A percentile compares a stretch with the other conserved stretches of the same genome.
These are phyloP conservation scores for Dromiciops gliroides DNA, from an alignment of 2,113 vertebrate genomes.

Conservation along the genomic window DNA sequence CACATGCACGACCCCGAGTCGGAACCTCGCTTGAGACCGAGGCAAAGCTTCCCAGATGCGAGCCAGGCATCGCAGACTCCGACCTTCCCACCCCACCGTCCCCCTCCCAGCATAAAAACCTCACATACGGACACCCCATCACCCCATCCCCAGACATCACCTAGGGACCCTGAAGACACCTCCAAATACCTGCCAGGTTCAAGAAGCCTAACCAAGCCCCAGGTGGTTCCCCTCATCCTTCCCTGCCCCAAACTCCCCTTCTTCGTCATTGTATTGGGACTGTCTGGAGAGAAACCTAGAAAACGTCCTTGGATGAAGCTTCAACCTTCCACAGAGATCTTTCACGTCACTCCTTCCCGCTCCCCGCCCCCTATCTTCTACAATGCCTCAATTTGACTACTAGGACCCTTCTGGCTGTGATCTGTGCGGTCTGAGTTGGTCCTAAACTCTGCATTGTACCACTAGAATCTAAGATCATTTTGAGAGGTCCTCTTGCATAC, in stretches of 20 bases:
- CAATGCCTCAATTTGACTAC: not conserved
- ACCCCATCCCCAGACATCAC: not conserved
- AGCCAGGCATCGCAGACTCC: not conserved
- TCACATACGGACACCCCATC: accelerated
- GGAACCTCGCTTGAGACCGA: not conserved
- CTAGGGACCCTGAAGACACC: not conserved
- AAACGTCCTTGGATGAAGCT: not conserved
- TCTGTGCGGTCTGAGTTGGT: not conserved
- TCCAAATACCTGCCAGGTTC: not conserved
- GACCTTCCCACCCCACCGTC: accelerated
- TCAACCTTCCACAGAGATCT: too few species aligned
- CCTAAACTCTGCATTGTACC: not conserved
- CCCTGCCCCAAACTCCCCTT: not conserved
- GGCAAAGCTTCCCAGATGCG: not conserved
- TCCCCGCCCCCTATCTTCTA: not conserved
- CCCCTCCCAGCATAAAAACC: too few species aligned
- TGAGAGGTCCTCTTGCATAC: not conserved
- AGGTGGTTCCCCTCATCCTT: not conserved
- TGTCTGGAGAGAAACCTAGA: not conserved
- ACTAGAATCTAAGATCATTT: not conserved
- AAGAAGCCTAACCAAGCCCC: accelerated
- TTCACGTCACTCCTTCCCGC: not conserved
- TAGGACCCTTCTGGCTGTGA: not conserved
- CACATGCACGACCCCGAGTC: accelerated
- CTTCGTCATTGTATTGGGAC: not conserved